phyloP scores from a whole-genome alignment of 2,113 vertebrate species.

The Girardinichthys multiradiatus region DNA sequence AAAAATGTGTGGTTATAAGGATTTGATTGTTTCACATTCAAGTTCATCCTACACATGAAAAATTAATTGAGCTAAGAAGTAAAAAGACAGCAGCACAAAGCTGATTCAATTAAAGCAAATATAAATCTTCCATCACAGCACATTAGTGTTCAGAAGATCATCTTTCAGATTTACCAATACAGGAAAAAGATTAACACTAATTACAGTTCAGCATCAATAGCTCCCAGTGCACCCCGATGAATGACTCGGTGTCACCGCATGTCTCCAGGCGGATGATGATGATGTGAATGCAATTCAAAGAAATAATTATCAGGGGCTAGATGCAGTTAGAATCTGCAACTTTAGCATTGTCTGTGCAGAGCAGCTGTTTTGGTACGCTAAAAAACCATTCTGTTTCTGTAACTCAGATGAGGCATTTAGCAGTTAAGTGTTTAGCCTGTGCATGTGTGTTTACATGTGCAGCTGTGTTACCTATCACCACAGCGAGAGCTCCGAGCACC shows the following conservation, averaged over 20 bases:
- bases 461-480: slow-evolving; percentile 89
- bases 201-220: slow-evolving; percentile 46
- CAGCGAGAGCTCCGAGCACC: slow-evolving; percentile 91
- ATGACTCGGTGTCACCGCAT: slow-evolving; percentile 6
- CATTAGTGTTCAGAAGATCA: slow-evolving; percentile 37
- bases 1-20: background rate
- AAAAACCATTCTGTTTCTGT: slow-evolving; percentile 3
- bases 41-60: slow-evolving; percentile 7
- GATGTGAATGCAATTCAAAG: background rate
- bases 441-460: slow-evolving; percentile 15
- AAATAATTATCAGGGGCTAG: background rate
- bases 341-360: background rate
- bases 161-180: slow-evolving; percentile 37
- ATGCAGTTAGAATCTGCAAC: slow-evolving; percentile 2
- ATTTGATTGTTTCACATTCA: slow-evolving; percentile 2
- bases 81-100: slow-evolving; percentile 4
- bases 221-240: slow-evolving; percentile 24
- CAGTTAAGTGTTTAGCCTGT: background rate
- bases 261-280: slow-evolving; percentile 24
- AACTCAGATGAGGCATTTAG: slow-evolving; percentile 11
- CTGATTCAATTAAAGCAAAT: slow-evolving; percentile 47
- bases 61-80: slow-evolving; percentile 22
- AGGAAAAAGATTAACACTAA: slow-evolving; percentile 53
- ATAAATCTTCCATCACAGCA: slow-evolving; percentile 35
- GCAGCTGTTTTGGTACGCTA: background rate